Percentiles rank a stretch among this genome's conserved stretches.
phyloP scores from a whole-genome alignment of 2,797 vertebrate species.

The Acrossocheilus fasciatus region DNA sequence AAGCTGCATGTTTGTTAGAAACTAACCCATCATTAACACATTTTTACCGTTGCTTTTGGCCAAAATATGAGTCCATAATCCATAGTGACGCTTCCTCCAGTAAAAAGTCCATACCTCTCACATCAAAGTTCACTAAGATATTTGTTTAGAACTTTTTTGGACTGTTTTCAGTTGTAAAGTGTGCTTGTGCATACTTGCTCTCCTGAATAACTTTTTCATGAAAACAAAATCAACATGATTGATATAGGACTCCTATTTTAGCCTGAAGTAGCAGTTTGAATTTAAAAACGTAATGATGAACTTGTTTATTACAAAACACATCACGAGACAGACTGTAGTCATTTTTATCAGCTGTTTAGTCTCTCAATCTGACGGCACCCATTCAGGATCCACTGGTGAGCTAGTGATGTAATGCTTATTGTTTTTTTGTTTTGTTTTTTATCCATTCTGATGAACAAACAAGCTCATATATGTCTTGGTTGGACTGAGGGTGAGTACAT shows the following conservation, averaged over 20 bases:
- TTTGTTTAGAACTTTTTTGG: too few species aligned
- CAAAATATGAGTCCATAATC: background rate
- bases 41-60: background rate
- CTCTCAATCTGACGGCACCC: background rate
- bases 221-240: background rate
- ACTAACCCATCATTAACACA: background rate
- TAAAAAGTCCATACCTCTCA: background rate
- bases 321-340: too few species aligned
- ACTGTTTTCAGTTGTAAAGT: too few species aligned
- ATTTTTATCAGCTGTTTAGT: background rate
- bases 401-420: background rate
- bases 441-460: background rate
- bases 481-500: background rate
- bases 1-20: background rate
- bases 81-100: background rate
- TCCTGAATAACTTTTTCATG: background rate
- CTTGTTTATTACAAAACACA: too few species aligned
- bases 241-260: background rate
- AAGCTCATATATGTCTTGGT: background rate
- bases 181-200: background rate
- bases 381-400: background rate
- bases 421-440: background rate
- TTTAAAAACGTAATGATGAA: too few species aligned
- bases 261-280: too few species aligned
- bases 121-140: too few species aligned